Evolutionary conservation across 1,140 invertebrate genomes (phyloP), one percentile per base, ranked within the genome.

Genomic region (Diachasmimorpha longicaudata): DNA sequence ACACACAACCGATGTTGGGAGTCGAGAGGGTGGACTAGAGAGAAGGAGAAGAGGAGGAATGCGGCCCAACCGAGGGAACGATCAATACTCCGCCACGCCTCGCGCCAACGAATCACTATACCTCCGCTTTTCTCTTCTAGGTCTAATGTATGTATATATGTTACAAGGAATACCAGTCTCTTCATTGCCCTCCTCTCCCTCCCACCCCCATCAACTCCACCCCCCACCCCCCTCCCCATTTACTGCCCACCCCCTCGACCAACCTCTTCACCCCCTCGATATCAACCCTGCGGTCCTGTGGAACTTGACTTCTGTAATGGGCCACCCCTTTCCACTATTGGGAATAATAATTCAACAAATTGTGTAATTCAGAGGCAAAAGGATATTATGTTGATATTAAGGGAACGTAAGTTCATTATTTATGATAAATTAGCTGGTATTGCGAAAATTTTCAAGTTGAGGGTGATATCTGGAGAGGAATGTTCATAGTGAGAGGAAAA

Each of bases 21-120:
- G 75, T 14, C 23, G 23, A 31, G 68, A 66, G 36, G 11, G 70
- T 23, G 55, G 44, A 10, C 19, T 42, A 48, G 25, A 58, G 37
- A 21, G 72, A 13, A 21, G 25, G 42, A 63, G 39, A 31, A 46
- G 72, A 67, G 66, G 67, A 74, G 63, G 63, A 74, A 74, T 67
- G 58, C 72, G 63, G 67, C 72, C 72, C 58, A 69, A 67, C 25
- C 66, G 70, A 74, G 70, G 68, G 68, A 16, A 71, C 78, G 78
- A 79, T 79, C 78, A 79, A 79, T 79, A 79, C 78, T 71, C 74
- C 77, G 78, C 78, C 78, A 79, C 78, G 78, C 78, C 78, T 79
- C 78, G 71, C 70, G 66, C 73, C 73, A 75, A 75, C 66, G 73
- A 75, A 75, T 67, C 16, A 69, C 44, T 37, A 68, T 68, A 37